Percentiles rank a stretch among this genome's conserved stretches.
Evolutionary conservation across 2,888 invertebrate species (phyloP).

Genomic region (Polyploca ridens): DNA sequence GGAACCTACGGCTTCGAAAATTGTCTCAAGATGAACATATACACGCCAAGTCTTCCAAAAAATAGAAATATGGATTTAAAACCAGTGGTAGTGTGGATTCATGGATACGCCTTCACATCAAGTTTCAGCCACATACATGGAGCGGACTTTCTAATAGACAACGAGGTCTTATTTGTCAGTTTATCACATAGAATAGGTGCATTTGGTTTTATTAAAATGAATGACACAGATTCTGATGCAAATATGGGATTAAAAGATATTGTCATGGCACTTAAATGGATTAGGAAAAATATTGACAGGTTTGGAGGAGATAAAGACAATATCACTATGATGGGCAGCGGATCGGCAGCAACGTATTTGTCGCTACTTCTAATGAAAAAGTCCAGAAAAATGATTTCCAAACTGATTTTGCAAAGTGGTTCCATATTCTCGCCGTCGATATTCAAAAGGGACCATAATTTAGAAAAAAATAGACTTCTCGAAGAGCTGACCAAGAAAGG

Average conservation of each 20-base stretch:
- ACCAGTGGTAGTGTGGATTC: constrained; percentile 73
- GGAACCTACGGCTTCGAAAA: constrained; percentile 80
- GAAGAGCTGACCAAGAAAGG: constrained; percentile 49
- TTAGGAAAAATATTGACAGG: constrained; percentile 59
- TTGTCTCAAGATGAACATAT: constrained; percentile 89
- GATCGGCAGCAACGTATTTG: constrained; percentile 69
- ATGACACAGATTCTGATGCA: constrained; percentile 57
- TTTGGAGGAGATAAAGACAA: constrained; percentile 70
- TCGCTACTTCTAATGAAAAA: constrained; percentile 66
- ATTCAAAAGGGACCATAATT: constrained; percentile 52
- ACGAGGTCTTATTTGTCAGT: constrained; percentile 66
- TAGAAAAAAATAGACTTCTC: constrained; percentile 56
- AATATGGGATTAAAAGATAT: constrained; percentile 81
- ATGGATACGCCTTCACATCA: constrained; percentile 73
- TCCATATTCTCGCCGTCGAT: constrained; percentile 67
- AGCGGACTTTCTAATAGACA: constrained; percentile 73
- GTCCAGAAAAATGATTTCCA: constrained; percentile 64
- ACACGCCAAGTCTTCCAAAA: constrained; percentile 79
- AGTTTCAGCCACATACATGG: constrained; percentile 76
- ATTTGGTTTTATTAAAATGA: constrained; percentile 72
- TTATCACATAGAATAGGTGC: constrained; percentile 71
- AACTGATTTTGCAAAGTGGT: constrained; percentile 76
- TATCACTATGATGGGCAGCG: constrained; percentile 70
- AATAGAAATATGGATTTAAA: constrained; percentile 33
- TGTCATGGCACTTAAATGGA: constrained; percentile 73